Base-by-base conservation (phyloP, 2,797 vertebrate genomes). In the Cyclopterus lumpus region DNA sequence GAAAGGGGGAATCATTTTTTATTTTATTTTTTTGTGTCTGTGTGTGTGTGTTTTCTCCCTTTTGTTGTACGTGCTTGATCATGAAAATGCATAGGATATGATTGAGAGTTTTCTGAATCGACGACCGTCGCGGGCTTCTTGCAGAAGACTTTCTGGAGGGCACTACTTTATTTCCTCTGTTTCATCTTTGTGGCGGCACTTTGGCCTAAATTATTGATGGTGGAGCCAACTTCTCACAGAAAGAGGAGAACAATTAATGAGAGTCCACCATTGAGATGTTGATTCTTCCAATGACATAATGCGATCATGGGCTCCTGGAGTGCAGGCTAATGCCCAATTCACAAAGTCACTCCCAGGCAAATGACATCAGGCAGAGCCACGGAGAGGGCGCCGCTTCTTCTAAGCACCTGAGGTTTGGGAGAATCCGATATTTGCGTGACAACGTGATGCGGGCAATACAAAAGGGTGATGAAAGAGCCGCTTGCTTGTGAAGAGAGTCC, bases 401-500 rank as follows among this genome's bases (percentile, higher is more conserved):
- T 24, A 53, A 60, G 60, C 82, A 84, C 80, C 86, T 80, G 85
- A 81, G 66, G 84, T 80, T 81, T 68, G 69, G 66, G 77, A 58
- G 76, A 87, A 88, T 85, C 75, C 42, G 5, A 74, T 73, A 82
- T 85, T 84, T 48, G 62, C 73, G 65, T 73, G 78, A 82, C 83
- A 89, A 66, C 64, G 73, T 75, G 83, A 82, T 74, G 88, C 79
- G 83, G 73, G 84, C 78, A 88, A 86, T 55, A 92, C 83, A 93
- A 92, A 85, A 61, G 85, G 70, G 83, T 85, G 87, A 93, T 91
- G 91, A 93, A 93, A 93, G 86, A 83, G 63, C 32, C 1, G 73
- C 86, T 86, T 87, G 87, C 79, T 88, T 89, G 82, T 71, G 85
- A 90, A 90, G 81, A 91, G 88, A 89, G 86, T 79, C 88, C 82